Evolutionary conservation across 2,888 invertebrate species (phyloP).

Genomic region (Corythucha ciliata): DNA sequence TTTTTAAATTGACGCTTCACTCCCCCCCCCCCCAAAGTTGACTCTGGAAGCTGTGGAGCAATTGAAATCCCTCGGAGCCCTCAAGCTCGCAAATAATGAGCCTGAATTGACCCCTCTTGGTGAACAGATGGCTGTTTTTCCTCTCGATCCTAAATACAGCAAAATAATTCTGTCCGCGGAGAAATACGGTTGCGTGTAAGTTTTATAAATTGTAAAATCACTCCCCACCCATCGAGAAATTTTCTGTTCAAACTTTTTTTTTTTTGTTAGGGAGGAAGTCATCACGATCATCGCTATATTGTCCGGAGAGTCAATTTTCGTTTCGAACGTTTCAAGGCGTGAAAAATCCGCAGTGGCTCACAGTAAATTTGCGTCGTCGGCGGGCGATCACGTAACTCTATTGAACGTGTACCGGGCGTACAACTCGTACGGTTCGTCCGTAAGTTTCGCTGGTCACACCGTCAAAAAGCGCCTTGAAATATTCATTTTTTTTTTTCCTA

Average conservation of each 20-base stretch:
- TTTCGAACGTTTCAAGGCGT: slow-evolving; percentile 61
- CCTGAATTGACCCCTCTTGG: slow-evolving; percentile 68
- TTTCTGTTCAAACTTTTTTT: slow-evolving; percentile 13
- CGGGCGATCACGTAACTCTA: slow-evolving; percentile 87
- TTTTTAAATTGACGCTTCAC: not conserved
- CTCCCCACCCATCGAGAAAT: not conserved
- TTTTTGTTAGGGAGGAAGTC: slow-evolving; percentile 50
- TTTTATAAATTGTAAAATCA: slow-evolving; percentile 11
- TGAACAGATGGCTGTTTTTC: slow-evolving; percentile 78
- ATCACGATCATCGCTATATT: slow-evolving; percentile 77
- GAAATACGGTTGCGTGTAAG: slow-evolving; percentile 66
- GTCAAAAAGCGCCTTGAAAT: not conserved
- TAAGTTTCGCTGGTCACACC: not conserved
- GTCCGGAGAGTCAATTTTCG: slow-evolving; percentile 78
- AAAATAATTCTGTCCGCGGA: slow-evolving; percentile 70
- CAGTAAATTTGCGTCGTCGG: slow-evolving; percentile 67
- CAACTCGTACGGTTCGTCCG: slow-evolving; percentile 44
- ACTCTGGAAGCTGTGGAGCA: slow-evolving; percentile 43
- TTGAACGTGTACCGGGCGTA: slow-evolving; percentile 80
- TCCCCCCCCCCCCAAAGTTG: slow-evolving; percentile 32
- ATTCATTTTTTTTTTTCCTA: slow-evolving; percentile 32
- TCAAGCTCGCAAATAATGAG: slow-evolving; percentile 49
- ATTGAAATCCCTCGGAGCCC: slow-evolving; percentile 50
- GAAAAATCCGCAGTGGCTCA: slow-evolving; percentile 61
- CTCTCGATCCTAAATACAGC: slow-evolving; percentile 81